Base-by-base conservation (phyloP, 2,797 vertebrate genomes). In the Phoxinus dragarum region DNA sequence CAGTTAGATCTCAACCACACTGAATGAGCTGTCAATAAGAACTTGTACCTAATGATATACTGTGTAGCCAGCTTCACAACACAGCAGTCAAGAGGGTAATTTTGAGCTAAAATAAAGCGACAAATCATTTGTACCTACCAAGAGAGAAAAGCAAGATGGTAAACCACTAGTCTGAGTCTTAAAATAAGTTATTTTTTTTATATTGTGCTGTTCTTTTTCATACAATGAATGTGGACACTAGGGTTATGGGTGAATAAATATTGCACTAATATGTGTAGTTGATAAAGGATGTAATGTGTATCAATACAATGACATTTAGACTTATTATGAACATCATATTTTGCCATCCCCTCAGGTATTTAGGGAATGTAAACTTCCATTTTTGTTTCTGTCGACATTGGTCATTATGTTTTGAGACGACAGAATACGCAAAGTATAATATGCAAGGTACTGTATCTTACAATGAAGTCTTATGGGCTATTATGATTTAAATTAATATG, bases 1-100 rank as follows among this genome's bases (percentile, higher is more conserved):
- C 49, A 71, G 49, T 56, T n/a, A 72, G 38, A 81, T 23, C 10
- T 81, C 34, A 81, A 54, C 36, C 67, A 56, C 16, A 19, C n/a
- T 71, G 34, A 81, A 40, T 31, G 16, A 56, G 66, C 80, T 59
- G 80, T 44, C 76, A 71, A 31, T 54, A 56, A 81, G 10, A 56
- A 56, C 66, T 56, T 42, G 54, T 61, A 78, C 56, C 38, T 64
- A 61, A 56, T 56, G 36, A 40, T 69, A 68, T 19, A 38, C 5
- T 40, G n/a, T 71, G 49, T 52, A 71, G 54, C 80, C 49, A 71
- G 14, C 14, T 56, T 54, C 54, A 38, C n/a, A 56, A 54, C 38
- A 27, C 47, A 19, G 5, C 52, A 56, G 66, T 71, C 80, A 69
- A 71, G n/a, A 71, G 21, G 79, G 23, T 69, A n/a, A 56, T 81